Evolutionary conservation across 1,140 invertebrate species (phyloP), one percentile per base, ranked within the genome.

Genomic region (Hyles vespertilio): DNA sequence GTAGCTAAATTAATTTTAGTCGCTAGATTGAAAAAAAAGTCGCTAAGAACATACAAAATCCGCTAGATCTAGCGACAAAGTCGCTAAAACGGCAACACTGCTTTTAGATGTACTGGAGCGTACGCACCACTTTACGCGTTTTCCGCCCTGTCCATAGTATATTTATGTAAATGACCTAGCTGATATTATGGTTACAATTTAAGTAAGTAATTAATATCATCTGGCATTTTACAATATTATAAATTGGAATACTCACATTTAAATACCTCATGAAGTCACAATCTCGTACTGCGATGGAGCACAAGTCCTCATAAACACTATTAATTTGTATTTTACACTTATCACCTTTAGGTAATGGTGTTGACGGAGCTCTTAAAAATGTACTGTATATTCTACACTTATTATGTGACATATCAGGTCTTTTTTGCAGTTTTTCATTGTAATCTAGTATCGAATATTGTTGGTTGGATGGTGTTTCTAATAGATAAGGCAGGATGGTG

Each of bases 331-430:
- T 46, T 56, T 32, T 63, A 11, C 52, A 69, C 2, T 6, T n/a
- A 6, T 34, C 63, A 32, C 56, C 61, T 43, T 60, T 74, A 40
- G 46, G 44, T 3, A 10, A 53, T 0, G 68, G 72, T 9, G 70
- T 76, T 2, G 69, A 67, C 0, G 76, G 76, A 11, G 76, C 58
- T 33, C 73, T 65, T 33, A 81, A 78, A 57, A 83, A 77, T 32
- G 76, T 79, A 40, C 77, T 80, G 56, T 72, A 79, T 7, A 85
- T 70, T 51, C 76, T 62, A 51, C 78, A 84, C 47, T 79, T 81
- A 57, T 72, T 74, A 46, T 69, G 70, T 7, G 74, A 65, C 4
- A 66, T 51, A 54, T 69, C 70, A 54, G 56, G 62, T 40, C 63
- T 51, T 33, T 62, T 69, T 32, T 67, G 66, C 5, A 85, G 62